A percentile compares a stretch with the other conserved stretches of the same genome.
phyloP scores from a whole-genome alignment of 2,888 invertebrate genomes.

The Criorhina ranunculi region DNA sequence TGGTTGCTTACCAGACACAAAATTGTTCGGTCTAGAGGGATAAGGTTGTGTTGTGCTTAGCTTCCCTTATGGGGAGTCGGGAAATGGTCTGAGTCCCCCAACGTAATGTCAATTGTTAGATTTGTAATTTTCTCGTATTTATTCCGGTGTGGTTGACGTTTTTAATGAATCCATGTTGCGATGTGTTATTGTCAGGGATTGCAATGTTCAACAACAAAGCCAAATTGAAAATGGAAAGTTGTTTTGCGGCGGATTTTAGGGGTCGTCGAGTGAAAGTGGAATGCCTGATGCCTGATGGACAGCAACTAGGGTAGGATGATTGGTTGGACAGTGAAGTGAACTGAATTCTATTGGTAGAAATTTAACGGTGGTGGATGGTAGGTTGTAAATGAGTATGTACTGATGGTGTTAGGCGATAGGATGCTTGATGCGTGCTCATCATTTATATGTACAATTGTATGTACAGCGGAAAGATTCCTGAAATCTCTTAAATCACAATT shows the following conservation, averaged over 20 bases:
- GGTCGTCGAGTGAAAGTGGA: slow-evolving; percentile 61
- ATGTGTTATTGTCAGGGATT: slow-evolving; percentile 56
- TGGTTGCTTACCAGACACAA: slow-evolving; percentile 43
- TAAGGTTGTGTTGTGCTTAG: slow-evolving; percentile 40
- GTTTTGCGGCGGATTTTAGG: neutral
- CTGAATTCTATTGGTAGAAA: slow-evolving; percentile 21
- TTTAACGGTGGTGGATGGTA: neutral
- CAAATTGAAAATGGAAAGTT: slow-evolving; percentile 69
- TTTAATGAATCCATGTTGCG: slow-evolving; percentile 73
- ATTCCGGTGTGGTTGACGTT: slow-evolving; percentile 74
- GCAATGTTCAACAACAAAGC: slow-evolving; percentile 43
- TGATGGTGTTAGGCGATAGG: neutral
- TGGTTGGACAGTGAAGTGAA: slow-evolving; percentile 38
- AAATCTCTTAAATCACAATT: too few species aligned
- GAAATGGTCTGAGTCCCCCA: neutral
- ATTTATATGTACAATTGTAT: too few species aligned
- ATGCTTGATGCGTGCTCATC: too few species aligned
- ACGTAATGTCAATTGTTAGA: slow-evolving; percentile 62
- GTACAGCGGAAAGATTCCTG: too few species aligned
- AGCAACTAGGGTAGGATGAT: slow-evolving; percentile 27
- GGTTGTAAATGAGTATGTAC: neutral
- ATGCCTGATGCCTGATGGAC: slow-evolving; percentile 34
- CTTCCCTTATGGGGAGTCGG: slow-evolving; percentile 16
- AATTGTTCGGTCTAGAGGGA: slow-evolving; percentile 35
- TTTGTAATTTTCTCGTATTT: slow-evolving; percentile 74